Base-by-base conservation (phyloP, 2,113 vertebrate genomes). In the Sander vitreus region DNA sequence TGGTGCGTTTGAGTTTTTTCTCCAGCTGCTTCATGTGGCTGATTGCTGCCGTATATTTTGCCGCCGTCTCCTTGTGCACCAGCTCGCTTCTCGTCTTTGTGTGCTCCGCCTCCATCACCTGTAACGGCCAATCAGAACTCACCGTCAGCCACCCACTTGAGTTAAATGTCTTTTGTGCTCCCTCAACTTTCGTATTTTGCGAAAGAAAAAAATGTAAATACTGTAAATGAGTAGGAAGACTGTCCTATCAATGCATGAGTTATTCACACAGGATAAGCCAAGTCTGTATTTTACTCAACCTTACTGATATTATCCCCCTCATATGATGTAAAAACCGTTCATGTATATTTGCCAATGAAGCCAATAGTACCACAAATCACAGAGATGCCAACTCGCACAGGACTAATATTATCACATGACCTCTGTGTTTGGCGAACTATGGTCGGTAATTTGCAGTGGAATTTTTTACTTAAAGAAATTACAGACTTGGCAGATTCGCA, bases 61-160 rank as follows among this genome's bases (percentile, higher is more conserved):
- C 96, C 0, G 98, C 97, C 0, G 98, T 99, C 92, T 99, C 97
- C 86, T 97, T 99, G 90, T 99, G 98, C 69, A 96, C 88, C 90
- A 97, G 79, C 89, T 99, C 98, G 0, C 98, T 99, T 80, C 96
- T 95, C 0, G 97, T 97, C 91, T 99, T 99, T 18, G 96, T 97
- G 88, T 98, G 96, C 70, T 99, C 98, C 0, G 98, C 98, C 85
- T 99, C 98, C 98, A 99, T 99, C 89, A 99, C 98, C 98, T 99
- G 86, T 8, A 84, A 90, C 73, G 25, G 66, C 43, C 58, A 81
- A 69, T 85, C 81, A 84, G 47, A 80, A 10, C 1, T 48, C 54
- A 1, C 1, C 0, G 9, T 73, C 43, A 84, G 66, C 1, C 18
- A 21, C 6, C 0, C 33, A 2, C 0, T 10, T 10, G 33, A 25